These are phyloP conservation scores for Anguilla megastoma DNA, from an alignment of 2,797 vertebrate species.

Conservation along the genomic window DNA sequence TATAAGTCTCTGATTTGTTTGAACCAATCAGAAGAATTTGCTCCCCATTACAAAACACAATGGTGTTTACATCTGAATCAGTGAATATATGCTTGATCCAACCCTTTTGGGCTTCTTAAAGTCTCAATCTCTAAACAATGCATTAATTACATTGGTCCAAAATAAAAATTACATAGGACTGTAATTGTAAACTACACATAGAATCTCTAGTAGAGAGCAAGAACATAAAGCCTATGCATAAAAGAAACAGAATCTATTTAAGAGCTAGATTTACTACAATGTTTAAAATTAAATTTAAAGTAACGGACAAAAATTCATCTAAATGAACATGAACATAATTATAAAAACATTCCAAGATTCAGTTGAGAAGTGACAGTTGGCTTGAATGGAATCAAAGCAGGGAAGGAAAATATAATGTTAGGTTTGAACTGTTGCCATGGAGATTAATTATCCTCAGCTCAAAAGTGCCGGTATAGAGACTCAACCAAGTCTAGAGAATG, in stretches of 20 bases:
- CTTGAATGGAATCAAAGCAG: background rate
- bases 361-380: background rate
- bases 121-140: too few relatives aligned
- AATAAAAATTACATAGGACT: too few relatives aligned
- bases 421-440: conserved; percentile 10
- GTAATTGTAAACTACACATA: too few relatives aligned
- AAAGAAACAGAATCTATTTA: background rate
- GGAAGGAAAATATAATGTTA: background rate
- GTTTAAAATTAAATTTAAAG: background rate
- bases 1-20: too few relatives aligned
- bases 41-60: too few relatives aligned
- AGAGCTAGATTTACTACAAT: background rate
- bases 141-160: too few relatives aligned
- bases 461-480: background rate
- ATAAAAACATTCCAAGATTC: background rate
- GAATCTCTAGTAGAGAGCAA: background rate
- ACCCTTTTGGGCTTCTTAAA: too few relatives aligned
- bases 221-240: background rate
- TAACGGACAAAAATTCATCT: background rate
- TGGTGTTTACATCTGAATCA: too few relatives aligned
- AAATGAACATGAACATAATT: background rate
- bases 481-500: background rate
- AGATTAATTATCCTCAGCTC: background rate
- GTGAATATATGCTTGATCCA: too few relatives aligned
- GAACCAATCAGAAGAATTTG: too few relatives aligned